A percentile compares a stretch with the other conserved stretches of the same genome.
Evolutionary conservation across 2,113 vertebrate species (phyloP).

Genomic region (Daphoenositta chrysoptera): DNA sequence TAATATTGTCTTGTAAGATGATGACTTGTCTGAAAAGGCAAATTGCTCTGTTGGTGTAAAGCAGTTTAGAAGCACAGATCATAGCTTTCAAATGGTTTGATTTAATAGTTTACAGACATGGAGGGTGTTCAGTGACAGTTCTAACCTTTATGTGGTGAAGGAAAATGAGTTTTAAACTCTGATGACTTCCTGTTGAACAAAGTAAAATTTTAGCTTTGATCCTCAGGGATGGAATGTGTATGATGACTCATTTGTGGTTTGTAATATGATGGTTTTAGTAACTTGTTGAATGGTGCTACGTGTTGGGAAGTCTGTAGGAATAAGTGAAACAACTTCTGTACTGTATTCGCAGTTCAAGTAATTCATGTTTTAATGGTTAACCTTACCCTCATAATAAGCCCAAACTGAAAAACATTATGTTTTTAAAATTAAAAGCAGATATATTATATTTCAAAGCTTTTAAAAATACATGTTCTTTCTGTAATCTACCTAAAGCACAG

Average conservation of each 20-base stretch:
- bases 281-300: neutral
- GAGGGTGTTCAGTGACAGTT: neutral
- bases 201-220: slow-evolving; percentile 43
- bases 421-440: neutral
- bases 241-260: slow-evolving; percentile 23
- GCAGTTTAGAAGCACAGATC: neutral
- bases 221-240: neutral
- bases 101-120: neutral
- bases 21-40: neutral
- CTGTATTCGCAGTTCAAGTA: neutral
- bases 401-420: neutral
- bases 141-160: neutral
- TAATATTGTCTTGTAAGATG: neutral
- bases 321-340: neutral
- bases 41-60: neutral
- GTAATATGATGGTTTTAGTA: neutral
- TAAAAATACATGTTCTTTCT: neutral
- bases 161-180: neutral
- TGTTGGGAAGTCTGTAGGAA: neutral
- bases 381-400: neutral
- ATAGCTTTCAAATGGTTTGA: neutral
- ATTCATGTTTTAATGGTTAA: neutral
- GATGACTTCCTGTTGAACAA: neutral
- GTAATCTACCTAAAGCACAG: neutral
- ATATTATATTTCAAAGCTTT: neutral